Evolutionary conservation across 2,888 invertebrate genomes (phyloP).

Genomic region (Chloroclystis v-ata): DNA sequence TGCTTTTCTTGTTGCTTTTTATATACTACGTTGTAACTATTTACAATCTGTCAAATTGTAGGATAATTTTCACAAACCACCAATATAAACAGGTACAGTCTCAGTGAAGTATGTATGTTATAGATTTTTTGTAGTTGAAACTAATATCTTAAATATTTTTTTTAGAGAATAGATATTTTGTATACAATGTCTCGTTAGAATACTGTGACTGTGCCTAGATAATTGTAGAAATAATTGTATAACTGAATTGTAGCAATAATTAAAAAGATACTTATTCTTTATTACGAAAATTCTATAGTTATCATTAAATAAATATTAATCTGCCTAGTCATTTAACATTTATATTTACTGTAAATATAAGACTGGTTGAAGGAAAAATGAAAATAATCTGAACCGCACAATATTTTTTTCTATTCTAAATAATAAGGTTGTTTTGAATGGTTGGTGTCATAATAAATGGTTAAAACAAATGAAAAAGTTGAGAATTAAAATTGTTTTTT

Average conservation of each 20-base stretch:
- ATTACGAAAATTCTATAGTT: background rate
- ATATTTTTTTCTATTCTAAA: slow-evolving; percentile 55
- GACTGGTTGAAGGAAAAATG: slow-evolving; percentile 57
- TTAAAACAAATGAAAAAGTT: slow-evolving; percentile 41
- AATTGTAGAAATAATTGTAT: background rate
- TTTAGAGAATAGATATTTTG: background rate
- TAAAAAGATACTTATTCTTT: background rate
- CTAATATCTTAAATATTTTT: background rate
- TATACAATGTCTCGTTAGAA: background rate
- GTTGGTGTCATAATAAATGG: slow-evolving; percentile 45
- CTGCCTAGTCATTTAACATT: slow-evolving; percentile 1
- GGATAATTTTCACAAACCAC: background rate
- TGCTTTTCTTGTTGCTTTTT: too few relatives aligned
- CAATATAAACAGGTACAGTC: background rate
- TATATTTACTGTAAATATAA: slow-evolving; percentile 44
- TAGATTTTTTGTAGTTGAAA: too few relatives aligned
- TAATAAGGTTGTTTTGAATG: slow-evolving; percentile 34
- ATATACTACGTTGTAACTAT: too few relatives aligned
- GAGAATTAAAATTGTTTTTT: slow-evolving; percentile 51
- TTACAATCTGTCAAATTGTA: background rate
- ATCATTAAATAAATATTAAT: background rate
- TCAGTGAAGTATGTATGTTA: background rate
- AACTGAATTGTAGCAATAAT: background rate
- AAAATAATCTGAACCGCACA: slow-evolving; percentile 59
- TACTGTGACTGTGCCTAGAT: slow-evolving; percentile 1